These are phyloP conservation scores for Idaea aversata DNA, from an alignment of 2,888 invertebrate species.

Conservation along the genomic window DNA sequence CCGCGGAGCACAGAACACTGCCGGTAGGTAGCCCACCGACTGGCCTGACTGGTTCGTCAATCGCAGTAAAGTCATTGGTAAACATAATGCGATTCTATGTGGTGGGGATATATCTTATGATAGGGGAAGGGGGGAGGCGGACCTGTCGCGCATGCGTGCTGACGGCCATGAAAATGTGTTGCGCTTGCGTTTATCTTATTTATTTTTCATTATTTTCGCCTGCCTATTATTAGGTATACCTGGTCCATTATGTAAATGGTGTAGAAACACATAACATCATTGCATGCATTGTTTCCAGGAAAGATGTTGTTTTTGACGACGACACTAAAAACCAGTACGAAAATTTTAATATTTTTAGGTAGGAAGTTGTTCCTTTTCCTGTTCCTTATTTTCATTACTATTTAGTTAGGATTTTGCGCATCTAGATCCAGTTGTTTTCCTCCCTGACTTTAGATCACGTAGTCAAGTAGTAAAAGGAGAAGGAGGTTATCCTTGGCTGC, in stretches of 20 bases:
- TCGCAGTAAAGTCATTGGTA: slow-evolving; percentile 72
- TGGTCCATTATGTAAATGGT: background rate
- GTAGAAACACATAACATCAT: background rate
- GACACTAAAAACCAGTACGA: no score
- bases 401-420: no score
- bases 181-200: slow-evolving; percentile 86
- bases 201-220: slow-evolving; percentile 1
- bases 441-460: no score
- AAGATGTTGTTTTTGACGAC: no score
- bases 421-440: no score
- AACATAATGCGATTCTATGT: slow-evolving; percentile 69
- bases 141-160: slow-evolving; percentile 87
- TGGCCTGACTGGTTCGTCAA: slow-evolving; percentile 69
- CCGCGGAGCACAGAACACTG: slow-evolving; percentile 83
- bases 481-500: no score
- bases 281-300: background rate
- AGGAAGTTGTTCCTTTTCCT: no score
- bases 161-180: slow-evolving; percentile 82
- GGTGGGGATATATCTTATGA: slow-evolving; percentile 59
- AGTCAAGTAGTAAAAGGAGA: no score
- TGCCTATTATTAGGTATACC: background rate
- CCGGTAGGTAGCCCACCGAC: slow-evolving; percentile 82
- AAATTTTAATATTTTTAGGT: no score
- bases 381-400: no score
- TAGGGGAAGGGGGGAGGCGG: slow-evolving; percentile 81